Evolutionary conservation across 2,888 invertebrate genomes (phyloP), one percentile per base, ranked within the genome.

Genomic region (Halocaridina rubra): DNA sequence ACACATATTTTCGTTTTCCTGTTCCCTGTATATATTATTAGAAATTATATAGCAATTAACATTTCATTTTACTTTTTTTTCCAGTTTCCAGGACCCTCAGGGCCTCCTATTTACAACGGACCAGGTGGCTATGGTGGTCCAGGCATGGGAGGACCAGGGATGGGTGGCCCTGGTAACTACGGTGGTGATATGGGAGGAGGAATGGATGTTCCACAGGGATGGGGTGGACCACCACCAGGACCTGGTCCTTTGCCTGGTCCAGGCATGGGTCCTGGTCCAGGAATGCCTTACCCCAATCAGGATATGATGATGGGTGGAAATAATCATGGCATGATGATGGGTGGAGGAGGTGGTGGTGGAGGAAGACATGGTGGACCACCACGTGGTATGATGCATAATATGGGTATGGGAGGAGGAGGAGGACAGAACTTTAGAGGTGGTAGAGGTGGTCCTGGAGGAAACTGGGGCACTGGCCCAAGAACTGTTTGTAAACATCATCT

Each of bases 401-500:
- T 85, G 80, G 79, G 78, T 8, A 82, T 82, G 79, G 81, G 82
- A 57, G 29, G 29, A 5, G 19, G n/a, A 33, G 79, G 84, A 5
- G 75, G 76, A 1, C 79, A 71, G 4, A 72, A 79, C 27, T 81
- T 81, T 64, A 53, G 81, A 22, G 81, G 81, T 7, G 29, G 85
- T n/a, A 61, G 74, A 19, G 64, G 67, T 0, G 22, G 22, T 5
- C 46, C 75, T 16, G 77, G 81, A 22, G 81, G 85, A 4, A 29
- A 27, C 46, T 80, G 85, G 81, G 74, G 75, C 7, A 77, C 61
- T 19, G 46, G 76, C 2, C 19, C 57, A 5, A 75, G 71, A 4
- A 67, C 81, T n/a, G 90, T 94, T 16, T 97, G 96, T 90, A 94
- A 95, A 90, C 95, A 95, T 90, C 95, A 95, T 90, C 94, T 94